Base-by-base conservation (phyloP, 2,888 invertebrate species). In the Pristionchus japonicus region DNA sequence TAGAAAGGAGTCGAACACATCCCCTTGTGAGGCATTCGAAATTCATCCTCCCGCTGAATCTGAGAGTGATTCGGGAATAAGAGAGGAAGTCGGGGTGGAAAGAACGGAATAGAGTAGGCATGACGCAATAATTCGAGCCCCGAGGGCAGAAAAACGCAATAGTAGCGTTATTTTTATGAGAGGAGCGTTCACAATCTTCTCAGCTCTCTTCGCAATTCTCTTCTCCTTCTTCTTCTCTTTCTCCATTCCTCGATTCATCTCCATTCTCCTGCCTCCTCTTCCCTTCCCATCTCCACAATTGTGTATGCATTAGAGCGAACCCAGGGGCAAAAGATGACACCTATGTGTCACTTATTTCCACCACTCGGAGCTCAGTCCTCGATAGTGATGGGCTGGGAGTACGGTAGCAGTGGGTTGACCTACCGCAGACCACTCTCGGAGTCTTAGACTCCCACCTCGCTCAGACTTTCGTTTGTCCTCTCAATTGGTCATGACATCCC, bases 151-250 rank as follows among this genome's bases (percentile, higher is more conserved):
- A 40, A 31, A 31, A 49, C 9, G 49, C 52, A 83, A 52, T 83
- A 57, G 52, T 49, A 20, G 52, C 4, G 37, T 17, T 83, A 83
- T 83, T 49, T 43, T 52, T 83, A 83, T 52, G 52, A 23, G 4
- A n/a, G 34, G 74, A 0, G 34, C 31, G 52, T 85, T 43, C 64
- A 27, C 23, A 34, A 27, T 86, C 88, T 67, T 74, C 64, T 88
- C 52, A 61, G 37, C 15, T 88, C 88, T 88, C 82, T 83, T n/a
- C 80, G 27, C 80, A 11, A 31, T 77, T 20, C 27, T 43, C n/a
- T 20, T 77, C 86, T 86, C 85, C 83, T 87, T 87, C 88, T 70
- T 82, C 61, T 61, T 80, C 43, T 49, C 82, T 82, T 47, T 82
- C 82, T 52, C 52, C 52, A 31, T 52, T 52, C 40, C 52, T 82